Base-by-base conservation (phyloP, 2,797 vertebrate species). In the Phrynocephalus forsythii region DNA sequence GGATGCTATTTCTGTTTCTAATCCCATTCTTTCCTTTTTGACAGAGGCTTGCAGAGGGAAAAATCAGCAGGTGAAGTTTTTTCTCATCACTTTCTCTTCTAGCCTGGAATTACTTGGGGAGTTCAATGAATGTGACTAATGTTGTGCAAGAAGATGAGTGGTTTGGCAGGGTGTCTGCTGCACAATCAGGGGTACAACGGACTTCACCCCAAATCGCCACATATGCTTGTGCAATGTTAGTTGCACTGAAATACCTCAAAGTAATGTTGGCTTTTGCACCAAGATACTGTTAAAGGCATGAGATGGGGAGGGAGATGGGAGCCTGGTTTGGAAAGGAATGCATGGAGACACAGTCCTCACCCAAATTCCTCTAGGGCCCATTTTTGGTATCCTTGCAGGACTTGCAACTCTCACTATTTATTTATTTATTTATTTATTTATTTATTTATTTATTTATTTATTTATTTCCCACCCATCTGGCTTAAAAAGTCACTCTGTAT, bases 1-100 rank as follows among this genome's bases (percentile, higher is more conserved):
- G 9, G n/a, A 56, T 73, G 71, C 71, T 60, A 75, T 84, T 73
- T 73, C 33, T 84, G 52, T 60, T 83, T 83, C 48, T 83, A 83
- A 83, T 75, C 71, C 71, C 28, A 5, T 75, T 84, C 71, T 30
- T 63, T 30, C 52, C 71, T 67, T 79, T 56, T 67, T 67, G 63
- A 67, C 22, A 81, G 79, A 1, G 3, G 22, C 5, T 30, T 63
- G 52, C 26, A 33, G 60, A 24, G 26, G 5, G 15, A 75, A 84
- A 75, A 84, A 26, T 73, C 83, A 75, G 71, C 71, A 73, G 52
- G 24, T 63, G 52, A 38, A 75, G 68, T 20, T 38, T 84, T 56
- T 10, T 56, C 11, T 26, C 22, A 38, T 73, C 18, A 56, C n/a
- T 38, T 84, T 20, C 3, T 67, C 50, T 30, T 20, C 6, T 28